phyloP scores from a whole-genome alignment of 2,888 invertebrate species.

The Cybosia mesomella region DNA sequence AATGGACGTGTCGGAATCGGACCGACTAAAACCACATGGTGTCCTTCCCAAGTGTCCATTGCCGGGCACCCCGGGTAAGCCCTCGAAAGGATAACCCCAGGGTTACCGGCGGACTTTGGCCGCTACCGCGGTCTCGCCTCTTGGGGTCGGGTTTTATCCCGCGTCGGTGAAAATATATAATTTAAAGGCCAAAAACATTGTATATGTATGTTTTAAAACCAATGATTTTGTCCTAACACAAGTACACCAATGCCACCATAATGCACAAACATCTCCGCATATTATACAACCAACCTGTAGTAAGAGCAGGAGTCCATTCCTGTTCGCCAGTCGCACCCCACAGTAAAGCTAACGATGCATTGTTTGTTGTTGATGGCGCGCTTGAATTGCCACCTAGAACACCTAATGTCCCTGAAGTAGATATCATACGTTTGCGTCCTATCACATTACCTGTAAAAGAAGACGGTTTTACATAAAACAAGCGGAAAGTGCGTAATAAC shows the following conservation, averaged over 20 bases:
- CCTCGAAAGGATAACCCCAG: too few relatives aligned
- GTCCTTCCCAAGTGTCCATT: too few relatives aligned
- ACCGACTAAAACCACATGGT: too few relatives aligned
- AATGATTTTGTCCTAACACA: not conserved
- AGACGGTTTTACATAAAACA: not conserved
- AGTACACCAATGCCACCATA: not conserved
- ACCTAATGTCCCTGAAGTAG: constrained; percentile 70
- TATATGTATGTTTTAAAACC: not conserved
- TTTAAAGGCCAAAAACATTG: not conserved
- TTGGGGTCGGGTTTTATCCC: too few relatives aligned
- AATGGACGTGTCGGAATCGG: too few relatives aligned
- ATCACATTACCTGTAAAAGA: constrained; percentile 71
- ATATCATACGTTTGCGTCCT: constrained; percentile 79
- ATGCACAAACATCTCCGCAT: not conserved
- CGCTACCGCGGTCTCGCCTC: too few relatives aligned
- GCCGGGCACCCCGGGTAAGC: too few relatives aligned
- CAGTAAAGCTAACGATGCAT: constrained; percentile 89
- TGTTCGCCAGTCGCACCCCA: constrained; percentile 99
- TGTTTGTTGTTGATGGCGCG: constrained; percentile 77
- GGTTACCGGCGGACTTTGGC: too few relatives aligned
- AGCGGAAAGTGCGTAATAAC: not conserved
- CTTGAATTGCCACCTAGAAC: constrained; percentile 55
- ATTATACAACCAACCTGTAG: constrained; percentile 90
- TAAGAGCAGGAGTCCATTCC: constrained; percentile 98
- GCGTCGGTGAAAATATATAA: too few relatives aligned